Conservation (phyloP, 2,888 invertebrate genomes). For the Petrophora chlorosata region DNA sequence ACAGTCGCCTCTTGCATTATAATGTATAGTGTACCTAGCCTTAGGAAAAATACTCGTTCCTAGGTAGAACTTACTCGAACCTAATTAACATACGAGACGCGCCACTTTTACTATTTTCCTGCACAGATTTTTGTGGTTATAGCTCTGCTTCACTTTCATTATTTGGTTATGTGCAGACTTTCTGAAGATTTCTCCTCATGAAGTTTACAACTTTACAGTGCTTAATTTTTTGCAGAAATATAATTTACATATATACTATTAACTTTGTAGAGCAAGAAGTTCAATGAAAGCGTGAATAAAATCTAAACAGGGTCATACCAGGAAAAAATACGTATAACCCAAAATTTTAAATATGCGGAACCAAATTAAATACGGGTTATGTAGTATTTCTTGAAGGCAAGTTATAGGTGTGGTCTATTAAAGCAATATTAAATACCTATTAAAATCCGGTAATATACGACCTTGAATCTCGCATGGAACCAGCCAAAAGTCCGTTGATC, state of each 20-base stretch:
- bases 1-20: conserved; percentile 1
- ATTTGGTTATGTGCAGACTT: conserved; percentile 5
- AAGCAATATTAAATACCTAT: conserved; percentile 28
- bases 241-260: conserved; percentile 11
- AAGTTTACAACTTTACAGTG: conserved; percentile 2
- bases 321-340: conserved; percentile 3
- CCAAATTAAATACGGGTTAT: too few species aligned
- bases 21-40: conserved; percentile 4
- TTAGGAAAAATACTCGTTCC: conserved; percentile 22
- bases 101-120: conserved; percentile 30
- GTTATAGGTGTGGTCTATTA: conserved; percentile 5
- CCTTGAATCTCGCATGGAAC: conserved; percentile 48
- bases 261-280: not conserved
- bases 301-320: not conserved
- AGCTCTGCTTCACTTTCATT: conserved; percentile 28
- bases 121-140: conserved; percentile 14
- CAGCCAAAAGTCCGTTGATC: conserved; percentile 60
- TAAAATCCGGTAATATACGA: conserved; percentile 51
- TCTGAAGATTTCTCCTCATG: conserved; percentile 16
- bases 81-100: conserved; percentile 33
- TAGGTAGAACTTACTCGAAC: not conserved
- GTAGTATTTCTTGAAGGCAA: too few species aligned
- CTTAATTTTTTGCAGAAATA: conserved; percentile 1
- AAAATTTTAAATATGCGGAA: too few species aligned
- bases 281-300: conserved; percentile 5